Percentiles rank a stretch among this genome's conserved stretches.
phyloP scores from a whole-genome alignment of 2,888 invertebrate species.

The Suillia variegata region DNA sequence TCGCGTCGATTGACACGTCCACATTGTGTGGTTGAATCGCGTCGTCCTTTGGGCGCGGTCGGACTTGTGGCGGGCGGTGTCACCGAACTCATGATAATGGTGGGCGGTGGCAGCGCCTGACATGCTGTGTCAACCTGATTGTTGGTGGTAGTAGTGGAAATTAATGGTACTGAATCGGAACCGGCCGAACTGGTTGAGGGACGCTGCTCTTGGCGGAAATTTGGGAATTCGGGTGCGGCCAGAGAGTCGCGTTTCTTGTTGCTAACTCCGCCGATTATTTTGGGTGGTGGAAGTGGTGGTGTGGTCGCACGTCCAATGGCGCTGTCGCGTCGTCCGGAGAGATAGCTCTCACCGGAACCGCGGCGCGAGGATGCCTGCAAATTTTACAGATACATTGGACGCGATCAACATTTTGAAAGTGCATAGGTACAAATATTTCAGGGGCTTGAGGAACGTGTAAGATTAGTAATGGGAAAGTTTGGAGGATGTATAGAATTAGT shows the following conservation, averaged over 20 bases:
- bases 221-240: slow-evolving; percentile 63
- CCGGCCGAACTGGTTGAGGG: slow-evolving; percentile 76
- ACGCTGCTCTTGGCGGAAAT: slow-evolving; percentile 68
- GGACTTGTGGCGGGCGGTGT: slow-evolving; percentile 84
- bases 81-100: slow-evolving; percentile 82
- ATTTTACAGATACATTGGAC: no score
- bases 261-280: slow-evolving; percentile 69
- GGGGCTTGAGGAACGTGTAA: no score
- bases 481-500: not conserved
- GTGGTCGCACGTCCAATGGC: slow-evolving; percentile 62
- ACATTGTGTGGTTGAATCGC: slow-evolving; percentile 87
- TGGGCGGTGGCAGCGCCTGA: slow-evolving; percentile 72
- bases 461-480: not conserved
- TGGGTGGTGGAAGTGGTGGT: slow-evolving; percentile 57
- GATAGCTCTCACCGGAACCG: slow-evolving; percentile 72
- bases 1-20: slow-evolving; percentile 70
- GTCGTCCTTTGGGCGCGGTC: slow-evolving; percentile 67
- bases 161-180: slow-evolving; percentile 70
- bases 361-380: slow-evolving; percentile 57
- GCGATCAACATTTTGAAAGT: no score
- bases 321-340: slow-evolving; percentile 74
- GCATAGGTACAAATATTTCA: no score
- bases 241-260: slow-evolving; percentile 68
- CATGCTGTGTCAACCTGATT: slow-evolving; percentile 69
- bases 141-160: slow-evolving; percentile 51